Percentiles rank a stretch among this genome's conserved stretches.
These are phyloP conservation scores for Sinopyrophorus schimmeli DNA, from an alignment of 2,888 invertebrate species.

Conservation along the genomic window DNA sequence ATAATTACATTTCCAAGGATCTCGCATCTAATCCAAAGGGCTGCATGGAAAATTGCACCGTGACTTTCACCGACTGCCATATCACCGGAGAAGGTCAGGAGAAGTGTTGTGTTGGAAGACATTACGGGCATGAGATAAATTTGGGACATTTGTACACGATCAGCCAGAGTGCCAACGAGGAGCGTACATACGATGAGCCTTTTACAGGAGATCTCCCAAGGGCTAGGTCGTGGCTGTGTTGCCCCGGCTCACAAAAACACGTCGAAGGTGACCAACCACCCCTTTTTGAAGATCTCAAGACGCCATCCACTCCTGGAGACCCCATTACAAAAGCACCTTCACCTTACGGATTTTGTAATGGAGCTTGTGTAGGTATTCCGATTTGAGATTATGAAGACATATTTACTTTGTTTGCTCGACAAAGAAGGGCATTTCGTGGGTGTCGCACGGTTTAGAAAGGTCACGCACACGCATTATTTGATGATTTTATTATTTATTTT, in stretches of 20 bases:
- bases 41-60: slow-evolving; percentile 25
- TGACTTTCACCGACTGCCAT: slow-evolving; percentile 37
- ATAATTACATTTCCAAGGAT: slow-evolving; percentile 7
- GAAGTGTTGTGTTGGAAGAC: slow-evolving; percentile 49
- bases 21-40: slow-evolving; percentile 3
- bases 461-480: slow-evolving; percentile 7
- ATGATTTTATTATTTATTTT: slow-evolving; percentile 10
- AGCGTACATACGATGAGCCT: slow-evolving; percentile 55
- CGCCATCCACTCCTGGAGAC: slow-evolving; percentile 43
- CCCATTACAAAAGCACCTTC: slow-evolving; percentile 45
- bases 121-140: slow-evolving; percentile 46
- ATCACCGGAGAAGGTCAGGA: slow-evolving; percentile 43
- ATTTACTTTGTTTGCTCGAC: slow-evolving; percentile 3
- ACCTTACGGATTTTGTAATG: slow-evolving; percentile 42
- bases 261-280: slow-evolving; percentile 50
- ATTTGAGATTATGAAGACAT: slow-evolving; percentile 6
- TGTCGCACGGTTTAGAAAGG: background rate
- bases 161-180: slow-evolving; percentile 54
- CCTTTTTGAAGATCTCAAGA: slow-evolving; percentile 43
- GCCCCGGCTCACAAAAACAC: slow-evolving; percentile 53
- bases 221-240: slow-evolving; percentile 57
- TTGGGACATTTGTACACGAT: slow-evolving; percentile 57
- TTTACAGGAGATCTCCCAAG: slow-evolving; percentile 52
- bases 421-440: slow-evolving; percentile 4
- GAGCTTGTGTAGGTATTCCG: slow-evolving; percentile 47